Base-by-base conservation (phyloP, 1,140 invertebrate genomes). In the Ostrea denselamellosa region DNA sequence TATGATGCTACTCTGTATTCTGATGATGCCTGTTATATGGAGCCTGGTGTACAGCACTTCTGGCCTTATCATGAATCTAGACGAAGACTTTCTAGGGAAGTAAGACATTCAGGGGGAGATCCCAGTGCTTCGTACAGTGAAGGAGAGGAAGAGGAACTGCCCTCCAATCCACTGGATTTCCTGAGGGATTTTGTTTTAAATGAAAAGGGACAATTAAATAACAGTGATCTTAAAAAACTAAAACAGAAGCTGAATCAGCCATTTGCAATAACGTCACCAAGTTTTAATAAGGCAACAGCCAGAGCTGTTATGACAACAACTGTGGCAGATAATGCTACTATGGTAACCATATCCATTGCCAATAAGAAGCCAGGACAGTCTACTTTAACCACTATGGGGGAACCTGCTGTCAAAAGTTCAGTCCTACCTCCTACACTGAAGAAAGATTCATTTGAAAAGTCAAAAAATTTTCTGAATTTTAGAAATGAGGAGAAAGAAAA, bases 261-360 rank as follows among this genome's bases (percentile, higher is more conserved):
- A 82, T 92, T 88, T 88, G 90, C 91, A n/a, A 89, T 93, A 56
- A 92, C 92, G 44, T 93, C 92, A 10, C 92, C 92, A 28, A 93
- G 91, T 83, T 93, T 92, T 87, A 90, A 89, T 44, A 92, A 92
- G 12, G 90, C 93, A 77, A 89, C 92, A 52, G 93, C 91, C 19
- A 90, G 89, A 85, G 93, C 93, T 44, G 90, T 93, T 14, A 92
- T 93, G 90, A 93, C 93, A 28, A 93, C 93, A 0, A 91, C 91
- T 77, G 90, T 93, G 0, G 86, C 89, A 8, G 89, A 93, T 81
- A 92, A 90, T 87, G 92, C 92, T 17, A 93, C 93, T 5, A 86
- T 92, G 85, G 90, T 93, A 0, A 93, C 92, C 56, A 91, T 93
- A 68, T 93, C 92, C 25, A 93, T 93, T 62, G 91, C 92, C 85